phyloP scores from a whole-genome alignment of 2,888 invertebrate species.

The Xestia c-nigrum region DNA sequence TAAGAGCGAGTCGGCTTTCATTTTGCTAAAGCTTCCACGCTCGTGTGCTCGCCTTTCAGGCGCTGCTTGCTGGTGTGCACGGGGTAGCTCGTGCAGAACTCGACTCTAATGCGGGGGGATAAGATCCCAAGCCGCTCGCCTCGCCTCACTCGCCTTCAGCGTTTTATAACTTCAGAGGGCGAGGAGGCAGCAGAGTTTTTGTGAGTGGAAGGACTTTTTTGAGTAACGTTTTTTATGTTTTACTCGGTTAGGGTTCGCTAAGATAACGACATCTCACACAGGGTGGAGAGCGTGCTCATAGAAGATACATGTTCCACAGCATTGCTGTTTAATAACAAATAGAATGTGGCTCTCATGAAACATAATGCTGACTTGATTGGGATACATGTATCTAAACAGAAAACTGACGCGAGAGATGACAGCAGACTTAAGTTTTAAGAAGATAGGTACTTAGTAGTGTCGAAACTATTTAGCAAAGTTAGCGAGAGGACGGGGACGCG shows the following conservation, averaged over 20 bases:
- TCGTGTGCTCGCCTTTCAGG: conserved; percentile 90
- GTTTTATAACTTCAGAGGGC: conserved; percentile 89
- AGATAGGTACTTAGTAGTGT: conserved; percentile 63
- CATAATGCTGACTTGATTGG: conserved; percentile 18
- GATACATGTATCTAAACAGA: conserved; percentile 21
- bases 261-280: conserved; percentile 89
- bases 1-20: conserved; percentile 91
- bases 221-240: conserved; percentile 90
- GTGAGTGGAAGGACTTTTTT: conserved; percentile 90
- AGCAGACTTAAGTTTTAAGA: conserved; percentile 67
- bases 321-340: conserved; percentile 57
- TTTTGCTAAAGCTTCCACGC: conserved; percentile 90
- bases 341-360: conserved; percentile 46
- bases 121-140: conserved; percentile 79
- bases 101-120: conserved; percentile 81
- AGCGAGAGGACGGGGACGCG: conserved; percentile 77
- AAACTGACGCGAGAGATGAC: conserved; percentile 35
- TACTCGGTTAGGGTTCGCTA: conserved; percentile 89
- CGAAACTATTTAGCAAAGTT: conserved; percentile 83
- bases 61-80: conserved; percentile 79
- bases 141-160: conserved; percentile 81
- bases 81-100: conserved; percentile 76
- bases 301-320: conserved; percentile 76
- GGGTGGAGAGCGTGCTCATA: conserved; percentile 81
- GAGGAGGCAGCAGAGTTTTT: conserved; percentile 88